Evolutionary conservation across 1,140 invertebrate species (phyloP).

Genomic region (Drosophila sp.): DNA sequence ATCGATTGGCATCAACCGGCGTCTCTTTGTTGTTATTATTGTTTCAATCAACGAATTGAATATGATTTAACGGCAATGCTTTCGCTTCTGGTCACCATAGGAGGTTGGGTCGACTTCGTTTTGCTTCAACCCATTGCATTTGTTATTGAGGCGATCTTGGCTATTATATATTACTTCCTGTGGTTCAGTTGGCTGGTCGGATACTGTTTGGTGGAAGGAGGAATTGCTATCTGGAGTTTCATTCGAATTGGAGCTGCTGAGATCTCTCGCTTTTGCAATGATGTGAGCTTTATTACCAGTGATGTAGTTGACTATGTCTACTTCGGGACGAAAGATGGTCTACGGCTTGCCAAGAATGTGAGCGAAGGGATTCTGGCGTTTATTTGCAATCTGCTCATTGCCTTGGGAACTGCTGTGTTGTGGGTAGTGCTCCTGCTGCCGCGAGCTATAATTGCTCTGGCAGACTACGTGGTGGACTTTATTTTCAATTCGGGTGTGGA

Average conservation of each 20-base stretch:
- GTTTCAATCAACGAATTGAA: neutral
- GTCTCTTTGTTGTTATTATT: neutral
- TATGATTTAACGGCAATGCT: conserved; percentile 40
- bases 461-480: conserved; percentile 35
- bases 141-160: conserved; percentile 29
- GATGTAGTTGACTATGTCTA: conserved; percentile 36
- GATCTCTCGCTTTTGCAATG: neutral
- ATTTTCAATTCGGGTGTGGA: conserved; percentile 25
- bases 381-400: conserved; percentile 37
- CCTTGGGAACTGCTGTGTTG: conserved; percentile 34
- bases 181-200: conserved; percentile 52
- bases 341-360: conserved; percentile 14
- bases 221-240: conserved; percentile 25
- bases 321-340: conserved; percentile 24
- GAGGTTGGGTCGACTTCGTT: conserved; percentile 22
- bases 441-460: conserved; percentile 15
- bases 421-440: conserved; percentile 53
- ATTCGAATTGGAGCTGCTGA: conserved; percentile 1
- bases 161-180: conserved; percentile 50
- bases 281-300: conserved; percentile 7
- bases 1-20: neutral
- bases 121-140: conserved; percentile 40
- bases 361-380: neutral
- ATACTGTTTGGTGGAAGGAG: conserved; percentile 45
- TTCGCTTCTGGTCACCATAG: conserved; percentile 20